Evolutionary conservation across 1,140 invertebrate species (phyloP), one percentile per base, ranked within the genome.

Genomic region (Macrobrachium rosenbergii): DNA sequence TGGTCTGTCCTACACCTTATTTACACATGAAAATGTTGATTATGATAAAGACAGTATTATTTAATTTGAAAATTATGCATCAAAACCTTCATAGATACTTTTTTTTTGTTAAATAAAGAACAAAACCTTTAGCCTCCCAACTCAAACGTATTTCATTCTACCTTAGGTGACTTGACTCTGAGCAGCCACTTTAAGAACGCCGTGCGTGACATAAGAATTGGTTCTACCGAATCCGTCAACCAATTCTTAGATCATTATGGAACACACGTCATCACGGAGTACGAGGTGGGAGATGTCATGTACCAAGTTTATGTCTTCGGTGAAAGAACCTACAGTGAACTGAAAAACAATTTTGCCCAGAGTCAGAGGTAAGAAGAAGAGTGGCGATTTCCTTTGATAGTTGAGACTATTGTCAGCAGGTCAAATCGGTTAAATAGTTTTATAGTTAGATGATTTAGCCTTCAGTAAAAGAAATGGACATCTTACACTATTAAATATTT

Each of bases 221-320:
- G 89, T 10, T 89, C 89, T 2, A 67, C 78, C 5, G 89, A 89
- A 52, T 89, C 89, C 5, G 89, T 88, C 8, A 86, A 89, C 76
- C 89, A 88, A 45, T 89, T 89, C 78, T 67, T 89, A 0, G 89
- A 89, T 63, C 86, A 77, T n/a, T 89, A 87, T 19, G 89, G 89
- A 7, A 88, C 89, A 2, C 89, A 89, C 78, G 85, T 89, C 67
- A 89, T 89, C 69, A 88, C 83, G 8, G 86, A 89, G 58, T 89
- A 88, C 60, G 89, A 89, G 67, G 76, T 88, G 11, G 89, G 89
- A 19, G 89, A 89, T 59, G 67, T 89, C 21, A 88, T 89, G 75
- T 89, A 89, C 52, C 89, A 89, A 69, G 87, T 88, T 0, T 89
- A 87, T 60, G 89, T 88, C 21, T 89, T 89, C 79, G 89, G 89